Evolutionary conservation across 2,888 invertebrate species (phyloP).

Genomic region (Caenorhabditis sp.): DNA sequence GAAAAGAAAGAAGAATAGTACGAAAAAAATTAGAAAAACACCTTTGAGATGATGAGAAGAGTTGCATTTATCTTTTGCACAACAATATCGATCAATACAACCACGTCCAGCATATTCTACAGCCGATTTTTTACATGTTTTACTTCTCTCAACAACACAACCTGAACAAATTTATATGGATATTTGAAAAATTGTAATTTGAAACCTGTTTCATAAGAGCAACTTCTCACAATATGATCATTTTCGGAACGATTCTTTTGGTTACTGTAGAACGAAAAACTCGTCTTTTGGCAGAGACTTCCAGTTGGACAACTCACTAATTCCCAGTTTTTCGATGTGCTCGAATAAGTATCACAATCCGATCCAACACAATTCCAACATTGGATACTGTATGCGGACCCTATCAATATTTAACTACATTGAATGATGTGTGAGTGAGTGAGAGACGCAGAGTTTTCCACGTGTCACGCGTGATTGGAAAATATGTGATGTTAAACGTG

Average conservation of each 20-base stretch:
- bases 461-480: no score
- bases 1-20: no score
- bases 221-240: conserved; percentile 17
- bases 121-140: conserved; percentile 13
- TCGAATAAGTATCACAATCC: conserved; percentile 14
- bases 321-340: conserved; percentile 24
- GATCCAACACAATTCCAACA: conserved; percentile 38
- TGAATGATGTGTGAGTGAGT: no score
- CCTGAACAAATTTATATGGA: conserved; percentile 9
- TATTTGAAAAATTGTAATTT: not conserved
- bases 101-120: conserved; percentile 22
- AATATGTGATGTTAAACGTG: no score
- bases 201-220: conserved; percentile 30
- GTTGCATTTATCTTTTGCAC: conserved; percentile 34
- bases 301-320: conserved; percentile 26
- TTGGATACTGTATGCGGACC: not conserved
- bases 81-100: conserved; percentile 27
- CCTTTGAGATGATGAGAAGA: no score
- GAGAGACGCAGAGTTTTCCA: no score
- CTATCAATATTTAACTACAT: not conserved
- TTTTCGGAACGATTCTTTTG: conserved; percentile 18
- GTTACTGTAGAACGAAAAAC: conserved; percentile 33
- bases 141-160: conserved; percentile 23
- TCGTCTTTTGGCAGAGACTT: conserved; percentile 31
- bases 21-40: no score